phyloP scores from a whole-genome alignment of 2,113 vertebrate species.

The Brienomyrus brachyistius region DNA sequence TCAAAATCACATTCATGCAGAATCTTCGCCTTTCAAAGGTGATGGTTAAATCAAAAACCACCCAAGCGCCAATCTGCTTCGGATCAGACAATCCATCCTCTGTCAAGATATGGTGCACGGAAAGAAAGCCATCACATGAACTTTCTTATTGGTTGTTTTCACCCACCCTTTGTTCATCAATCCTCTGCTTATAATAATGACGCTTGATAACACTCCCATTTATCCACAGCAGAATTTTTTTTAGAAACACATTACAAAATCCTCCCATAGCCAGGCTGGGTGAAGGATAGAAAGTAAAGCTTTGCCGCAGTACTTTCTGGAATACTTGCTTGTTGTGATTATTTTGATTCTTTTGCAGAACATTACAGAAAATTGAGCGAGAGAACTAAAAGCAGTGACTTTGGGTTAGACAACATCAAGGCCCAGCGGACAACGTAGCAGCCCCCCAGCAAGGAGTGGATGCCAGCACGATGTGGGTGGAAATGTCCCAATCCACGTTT shows the following conservation, averaged over 20 bases:
- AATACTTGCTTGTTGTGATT: slow-evolving; percentile 14
- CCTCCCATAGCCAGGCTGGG: slow-evolving; percentile 9
- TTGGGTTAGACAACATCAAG: slow-evolving; percentile 25
- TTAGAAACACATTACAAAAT: neutral
- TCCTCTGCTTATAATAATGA: slow-evolving; percentile 40
- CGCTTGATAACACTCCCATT: slow-evolving; percentile 36
- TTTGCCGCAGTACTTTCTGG: slow-evolving; percentile 18
- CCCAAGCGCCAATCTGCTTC: slow-evolving; percentile 24
- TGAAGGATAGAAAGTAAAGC: slow-evolving; percentile 25
- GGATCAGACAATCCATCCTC: slow-evolving; percentile 33
- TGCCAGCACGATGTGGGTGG: slow-evolving; percentile 29
- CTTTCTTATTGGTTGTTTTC: slow-evolving; percentile 34
- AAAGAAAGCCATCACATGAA: slow-evolving; percentile 32
- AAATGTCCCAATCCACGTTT: neutral
- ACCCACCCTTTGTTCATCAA: slow-evolving; percentile 33
- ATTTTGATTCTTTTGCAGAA: neutral
- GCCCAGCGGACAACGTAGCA: slow-evolving; percentile 31
- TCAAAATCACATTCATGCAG: slow-evolving; percentile 31
- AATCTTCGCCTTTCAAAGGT: slow-evolving; percentile 31
- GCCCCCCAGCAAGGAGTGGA: neutral
- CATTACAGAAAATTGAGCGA: slow-evolving; percentile 20
- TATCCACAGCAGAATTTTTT: slow-evolving; percentile 26
- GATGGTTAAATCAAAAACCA: slow-evolving; percentile 38
- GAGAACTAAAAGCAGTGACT: slow-evolving; percentile 22
- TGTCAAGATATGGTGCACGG: slow-evolving; percentile 27